A percentile compares a stretch with the other conserved stretches of the same genome.
Conservation (phyloP, 2,113 vertebrate species). For the Leucoraja erinaceus region DNA sequence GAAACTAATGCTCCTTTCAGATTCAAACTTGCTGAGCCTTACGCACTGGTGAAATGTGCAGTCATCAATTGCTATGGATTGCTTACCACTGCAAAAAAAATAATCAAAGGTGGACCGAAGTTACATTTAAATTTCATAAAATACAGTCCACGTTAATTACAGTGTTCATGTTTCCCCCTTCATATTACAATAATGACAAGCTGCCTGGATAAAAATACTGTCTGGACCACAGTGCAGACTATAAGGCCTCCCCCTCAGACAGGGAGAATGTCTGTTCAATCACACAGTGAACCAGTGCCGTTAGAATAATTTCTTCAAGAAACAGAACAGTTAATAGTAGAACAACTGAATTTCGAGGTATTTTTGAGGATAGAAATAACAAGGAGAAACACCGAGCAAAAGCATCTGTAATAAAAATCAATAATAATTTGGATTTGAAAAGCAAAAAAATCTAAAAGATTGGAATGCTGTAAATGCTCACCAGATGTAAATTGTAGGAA, state of each 20-base stretch:
- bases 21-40: conserved; percentile 98
- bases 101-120: conserved; percentile 20
- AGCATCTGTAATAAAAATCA: background rate
- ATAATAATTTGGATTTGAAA: background rate
- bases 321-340: background rate
- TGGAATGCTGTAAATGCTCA: no score
- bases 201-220: background rate
- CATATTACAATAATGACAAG: background rate
- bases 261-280: background rate
- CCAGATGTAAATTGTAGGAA: no score
- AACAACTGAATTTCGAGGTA: background rate
- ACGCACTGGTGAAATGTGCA: conserved; percentile 99
- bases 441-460: no score
- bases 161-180: background rate
- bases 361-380: background rate
- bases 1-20: conserved; percentile 97
- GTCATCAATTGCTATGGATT: conserved; percentile 98
- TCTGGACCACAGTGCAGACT: background rate
- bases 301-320: background rate
- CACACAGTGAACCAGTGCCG: background rate
- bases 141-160: background rate
- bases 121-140: background rate
- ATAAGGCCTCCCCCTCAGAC: background rate
- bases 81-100: conserved; percentile 72
- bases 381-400: background rate